These are phyloP conservation scores for Notolabrus celidotus DNA, from an alignment of 2,797 vertebrate genomes.

Conservation along the genomic window DNA sequence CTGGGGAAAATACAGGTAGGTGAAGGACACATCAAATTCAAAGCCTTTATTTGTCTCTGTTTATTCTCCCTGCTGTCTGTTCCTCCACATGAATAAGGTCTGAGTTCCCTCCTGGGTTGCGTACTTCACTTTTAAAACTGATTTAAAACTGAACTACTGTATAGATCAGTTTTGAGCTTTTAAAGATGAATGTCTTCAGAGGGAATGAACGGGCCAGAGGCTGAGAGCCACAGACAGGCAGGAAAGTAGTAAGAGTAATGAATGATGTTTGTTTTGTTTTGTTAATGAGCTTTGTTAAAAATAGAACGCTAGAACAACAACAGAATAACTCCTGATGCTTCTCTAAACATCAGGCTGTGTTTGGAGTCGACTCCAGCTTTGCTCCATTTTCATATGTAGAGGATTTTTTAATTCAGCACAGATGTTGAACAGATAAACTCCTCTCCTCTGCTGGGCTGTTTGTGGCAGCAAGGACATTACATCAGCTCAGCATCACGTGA, in stretches of 20 bases:
- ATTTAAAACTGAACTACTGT: background rate
- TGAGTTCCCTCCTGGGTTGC: no score
- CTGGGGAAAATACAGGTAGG: conserved; percentile 97
- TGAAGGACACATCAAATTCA: background rate
- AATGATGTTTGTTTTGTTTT: background rate
- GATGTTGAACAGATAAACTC: conserved; percentile 47
- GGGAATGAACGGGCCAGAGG: background rate
- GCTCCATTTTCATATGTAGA: conserved; percentile 5
- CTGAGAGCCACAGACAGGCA: background rate
- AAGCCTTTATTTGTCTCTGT: no score
- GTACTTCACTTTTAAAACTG: no score
- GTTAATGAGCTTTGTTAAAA: background rate
- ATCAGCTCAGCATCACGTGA: conserved; percentile 26
- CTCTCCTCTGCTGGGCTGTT: no score
- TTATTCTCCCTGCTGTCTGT: no score
- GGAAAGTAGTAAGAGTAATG: background rate
- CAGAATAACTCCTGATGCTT: background rate
- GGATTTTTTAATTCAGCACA: conserved; percentile 27
- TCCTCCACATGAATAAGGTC: no score
- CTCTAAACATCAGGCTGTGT: no score
- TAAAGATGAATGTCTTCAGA: background rate
- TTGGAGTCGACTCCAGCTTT: conserved; percentile 4
- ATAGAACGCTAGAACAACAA: background rate
- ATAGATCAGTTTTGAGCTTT: background rate
- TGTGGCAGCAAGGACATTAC: conserved; percentile 34